Evolutionary conservation across 2,113 vertebrate genomes (phyloP).

Genomic region (Cottus gobio): DNA sequence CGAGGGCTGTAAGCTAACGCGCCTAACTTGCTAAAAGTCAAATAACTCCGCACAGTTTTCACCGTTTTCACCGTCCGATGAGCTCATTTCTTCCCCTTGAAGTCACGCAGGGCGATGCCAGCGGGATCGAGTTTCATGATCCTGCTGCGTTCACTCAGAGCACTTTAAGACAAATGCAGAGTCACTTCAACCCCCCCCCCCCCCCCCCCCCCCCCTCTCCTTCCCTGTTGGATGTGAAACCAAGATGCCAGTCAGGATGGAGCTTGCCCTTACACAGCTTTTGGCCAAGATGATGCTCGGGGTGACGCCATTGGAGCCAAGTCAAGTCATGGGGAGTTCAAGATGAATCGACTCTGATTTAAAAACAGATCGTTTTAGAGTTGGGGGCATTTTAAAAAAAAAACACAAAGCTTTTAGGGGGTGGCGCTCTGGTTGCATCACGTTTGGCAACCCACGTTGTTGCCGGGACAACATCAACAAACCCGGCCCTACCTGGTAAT

Average conservation of each 20-base stretch:
- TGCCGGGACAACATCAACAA: slow-evolving; percentile 64
- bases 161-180: slow-evolving; percentile 56
- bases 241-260: slow-evolving; percentile 54
- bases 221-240: slow-evolving; percentile 29
- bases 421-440: slow-evolving; percentile 1
- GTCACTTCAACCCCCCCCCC: slow-evolving; percentile 46
- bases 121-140: slow-evolving; percentile 1
- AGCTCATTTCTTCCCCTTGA: slow-evolving; percentile 36
- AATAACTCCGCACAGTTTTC: slow-evolving; percentile 29
- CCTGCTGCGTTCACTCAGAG: not conserved
- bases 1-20: slow-evolving; percentile 52
- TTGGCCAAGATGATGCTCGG: not conserved
- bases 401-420: not conserved
- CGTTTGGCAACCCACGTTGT: slow-evolving; percentile 43
- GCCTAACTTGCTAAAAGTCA: slow-evolving; percentile 14
- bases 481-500: slow-evolving; percentile 52
- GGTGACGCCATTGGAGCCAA: not conserved
- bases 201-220: too few relatives aligned
- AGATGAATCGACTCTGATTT: not conserved
- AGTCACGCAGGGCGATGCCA: slow-evolving; percentile 5
- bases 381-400: slow-evolving; percentile 4
- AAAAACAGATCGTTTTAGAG: not conserved
- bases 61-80: slow-evolving; percentile 22
- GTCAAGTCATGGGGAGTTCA: not conserved
- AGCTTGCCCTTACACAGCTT: slow-evolving; percentile 26